phyloP scores from a whole-genome alignment of 2,888 invertebrate genomes.

The Polylopha cassiicola region DNA sequence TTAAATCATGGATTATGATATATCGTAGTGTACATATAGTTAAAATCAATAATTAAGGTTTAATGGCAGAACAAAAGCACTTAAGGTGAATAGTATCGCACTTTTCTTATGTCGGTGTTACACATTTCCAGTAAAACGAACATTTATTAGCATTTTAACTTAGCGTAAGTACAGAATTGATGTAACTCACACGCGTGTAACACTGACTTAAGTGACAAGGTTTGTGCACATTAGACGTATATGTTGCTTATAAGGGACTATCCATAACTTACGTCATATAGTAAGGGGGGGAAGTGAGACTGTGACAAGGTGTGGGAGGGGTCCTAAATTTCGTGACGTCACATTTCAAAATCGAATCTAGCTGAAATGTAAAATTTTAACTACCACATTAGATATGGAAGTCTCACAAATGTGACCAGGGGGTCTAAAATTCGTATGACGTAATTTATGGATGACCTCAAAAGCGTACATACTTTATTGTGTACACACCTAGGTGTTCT shows the following conservation, averaged over 20 bases:
- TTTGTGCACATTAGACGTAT: slow-evolving; percentile 44
- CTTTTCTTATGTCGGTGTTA: slow-evolving; percentile 35
- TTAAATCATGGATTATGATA: slow-evolving; percentile 44
- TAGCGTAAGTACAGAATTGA: slow-evolving; percentile 11
- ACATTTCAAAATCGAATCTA: no score
- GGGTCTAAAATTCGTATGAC: no score
- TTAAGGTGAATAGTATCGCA: slow-evolving; percentile 41
- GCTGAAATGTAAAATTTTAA: no score
- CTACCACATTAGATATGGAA: no score
- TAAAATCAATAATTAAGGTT: slow-evolving; percentile 29
- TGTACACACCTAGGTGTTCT: slow-evolving; percentile 39
- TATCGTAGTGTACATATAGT: slow-evolving; percentile 28
- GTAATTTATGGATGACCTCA: no score
- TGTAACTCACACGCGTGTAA: slow-evolving; percentile 27
- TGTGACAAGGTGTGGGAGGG: no score
- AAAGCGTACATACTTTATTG: slow-evolving; percentile 30
- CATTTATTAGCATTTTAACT: slow-evolving; percentile 20
- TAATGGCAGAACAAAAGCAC: slow-evolving; percentile 38
- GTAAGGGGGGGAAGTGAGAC: no score
- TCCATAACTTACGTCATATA: no score
- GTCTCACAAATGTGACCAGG: no score
- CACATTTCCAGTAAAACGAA: slow-evolving; percentile 25
- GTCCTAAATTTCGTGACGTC: no score
- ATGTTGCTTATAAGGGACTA: no score
- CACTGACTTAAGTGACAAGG: slow-evolving; percentile 35